Percentiles rank a stretch among this genome's conserved stretches.
Evolutionary conservation across 2,113 vertebrate genomes (phyloP).

Genomic region (Amphiprion ocellaris): DNA sequence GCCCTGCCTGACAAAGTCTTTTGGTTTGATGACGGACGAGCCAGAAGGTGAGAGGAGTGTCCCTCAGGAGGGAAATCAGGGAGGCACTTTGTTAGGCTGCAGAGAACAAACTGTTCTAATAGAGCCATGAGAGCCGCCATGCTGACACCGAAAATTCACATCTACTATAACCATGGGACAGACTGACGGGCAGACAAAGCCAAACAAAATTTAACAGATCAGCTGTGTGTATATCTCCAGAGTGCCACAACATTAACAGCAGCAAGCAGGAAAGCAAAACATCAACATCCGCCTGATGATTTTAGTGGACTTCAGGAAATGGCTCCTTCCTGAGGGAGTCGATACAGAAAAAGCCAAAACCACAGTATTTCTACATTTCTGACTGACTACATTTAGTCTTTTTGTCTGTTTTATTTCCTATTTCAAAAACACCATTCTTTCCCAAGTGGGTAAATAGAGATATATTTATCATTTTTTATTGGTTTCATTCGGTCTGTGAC

Average conservation of each 20-base stretch:
- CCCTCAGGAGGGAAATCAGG: slow-evolving; percentile 31
- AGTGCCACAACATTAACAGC: slow-evolving; percentile 56
- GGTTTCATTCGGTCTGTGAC: slow-evolving; percentile 18
- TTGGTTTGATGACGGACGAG: slow-evolving; percentile 37
- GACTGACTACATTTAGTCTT: not conserved
- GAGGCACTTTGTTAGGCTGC: slow-evolving; percentile 27
- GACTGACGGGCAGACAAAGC: slow-evolving; percentile 9
- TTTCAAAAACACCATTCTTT: slow-evolving; percentile 15
- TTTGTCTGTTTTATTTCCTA: not conserved
- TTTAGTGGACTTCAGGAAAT: slow-evolving; percentile 71
- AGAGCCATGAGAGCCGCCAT: slow-evolving; percentile 23
- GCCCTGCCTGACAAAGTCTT: not conserved
- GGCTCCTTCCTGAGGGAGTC: slow-evolving; percentile 61
- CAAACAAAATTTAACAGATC: slow-evolving; percentile 53
- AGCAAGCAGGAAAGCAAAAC: slow-evolving; percentile 64
- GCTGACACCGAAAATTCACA: slow-evolving; percentile 22
- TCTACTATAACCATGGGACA: not conserved
- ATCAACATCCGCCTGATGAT: slow-evolving; percentile 71
- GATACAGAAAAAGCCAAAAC: slow-evolving; percentile 21
- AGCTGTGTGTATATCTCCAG: slow-evolving; percentile 58
- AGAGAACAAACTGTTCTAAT: slow-evolving; percentile 45
- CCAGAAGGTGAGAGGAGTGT: slow-evolving; percentile 27
- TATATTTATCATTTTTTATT: not conserved
- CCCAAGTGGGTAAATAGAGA: slow-evolving; percentile 9
- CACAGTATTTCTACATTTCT: slow-evolving; percentile 31